Conservation (phyloP, 2,888 invertebrate genomes). For the Calameuta idolon region DNA sequence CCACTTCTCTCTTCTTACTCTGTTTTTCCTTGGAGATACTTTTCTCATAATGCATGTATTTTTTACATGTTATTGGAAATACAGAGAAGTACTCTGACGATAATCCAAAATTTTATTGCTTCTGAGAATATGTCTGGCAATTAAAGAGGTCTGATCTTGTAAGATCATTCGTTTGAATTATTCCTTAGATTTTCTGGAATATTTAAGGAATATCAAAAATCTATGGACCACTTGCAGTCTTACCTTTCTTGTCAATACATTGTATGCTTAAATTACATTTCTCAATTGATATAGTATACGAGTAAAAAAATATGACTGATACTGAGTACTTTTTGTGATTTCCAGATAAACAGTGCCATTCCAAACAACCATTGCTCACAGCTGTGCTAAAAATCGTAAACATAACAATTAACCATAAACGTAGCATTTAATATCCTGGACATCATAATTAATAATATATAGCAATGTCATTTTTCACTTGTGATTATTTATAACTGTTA, state of each 20-base stretch:
- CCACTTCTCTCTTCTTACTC: neutral
- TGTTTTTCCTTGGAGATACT: neutral
- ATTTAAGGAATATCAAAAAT: neutral
- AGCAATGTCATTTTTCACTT: conserved; percentile 26
- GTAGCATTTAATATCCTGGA: conserved; percentile 35
- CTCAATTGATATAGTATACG: neutral
- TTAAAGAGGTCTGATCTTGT: no score
- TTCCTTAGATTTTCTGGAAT: no score
- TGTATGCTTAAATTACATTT: neutral
- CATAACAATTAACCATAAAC: conserved; percentile 34
- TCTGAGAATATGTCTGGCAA: neutral
- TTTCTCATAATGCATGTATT: neutral
- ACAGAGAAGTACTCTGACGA: neutral
- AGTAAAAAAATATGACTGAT: neutral
- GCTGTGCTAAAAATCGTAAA: conserved; percentile 49
- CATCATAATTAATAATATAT: conserved; percentile 29
- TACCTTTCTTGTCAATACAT: neutral
- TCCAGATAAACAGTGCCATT: conserved; percentile 59
- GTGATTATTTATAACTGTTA: neutral
- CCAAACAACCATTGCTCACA: conserved; percentile 54
- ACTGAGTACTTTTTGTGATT: conserved; percentile 15
- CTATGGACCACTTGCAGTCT: neutral
- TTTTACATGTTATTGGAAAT: neutral
- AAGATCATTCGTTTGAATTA: no score
- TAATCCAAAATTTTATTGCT: neutral